phyloP scores from a whole-genome alignment of 2,113 vertebrate species.

The Callithrix jacchus region DNA sequence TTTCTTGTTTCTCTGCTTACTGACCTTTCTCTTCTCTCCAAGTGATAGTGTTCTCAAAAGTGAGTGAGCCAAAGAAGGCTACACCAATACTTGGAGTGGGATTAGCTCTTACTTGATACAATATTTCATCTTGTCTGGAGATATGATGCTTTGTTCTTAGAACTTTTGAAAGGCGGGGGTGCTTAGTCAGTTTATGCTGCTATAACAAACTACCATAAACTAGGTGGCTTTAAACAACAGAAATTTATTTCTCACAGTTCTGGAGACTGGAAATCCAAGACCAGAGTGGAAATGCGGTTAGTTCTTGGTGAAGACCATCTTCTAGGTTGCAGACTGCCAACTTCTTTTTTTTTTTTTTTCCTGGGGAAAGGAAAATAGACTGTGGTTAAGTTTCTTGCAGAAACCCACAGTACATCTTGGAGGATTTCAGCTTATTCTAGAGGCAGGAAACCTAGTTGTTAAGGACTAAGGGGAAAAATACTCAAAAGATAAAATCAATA shows the following conservation, averaged over 20 bases:
- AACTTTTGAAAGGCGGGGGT: neutral
- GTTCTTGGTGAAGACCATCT: neutral
- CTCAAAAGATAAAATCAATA: neutral
- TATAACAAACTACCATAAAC: neutral
- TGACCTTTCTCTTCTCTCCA: neutral
- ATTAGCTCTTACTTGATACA: neutral
- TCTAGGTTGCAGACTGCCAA: neutral
- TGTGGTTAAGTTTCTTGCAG: neutral
- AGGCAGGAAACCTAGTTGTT: neutral
- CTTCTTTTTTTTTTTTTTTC: slow-evolving; percentile 68
- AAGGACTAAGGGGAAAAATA: neutral
- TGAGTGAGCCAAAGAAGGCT: neutral
- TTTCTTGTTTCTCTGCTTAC: neutral
- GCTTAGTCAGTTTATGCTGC: neutral
- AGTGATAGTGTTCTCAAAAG: neutral
- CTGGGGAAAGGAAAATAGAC: slow-evolving; percentile 75
- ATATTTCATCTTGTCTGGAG: neutral
- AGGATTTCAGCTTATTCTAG: neutral
- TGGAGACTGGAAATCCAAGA: neutral
- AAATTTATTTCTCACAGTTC: neutral
- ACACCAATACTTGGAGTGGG: neutral
- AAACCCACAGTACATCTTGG: neutral
- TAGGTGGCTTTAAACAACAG: too few species aligned
- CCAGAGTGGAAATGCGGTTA: too few species aligned
- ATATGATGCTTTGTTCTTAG: neutral